A percentile compares a stretch with the other conserved stretches of the same genome.
phyloP scores from a whole-genome alignment of 2,888 invertebrate species.

The Dicycla oo region DNA sequence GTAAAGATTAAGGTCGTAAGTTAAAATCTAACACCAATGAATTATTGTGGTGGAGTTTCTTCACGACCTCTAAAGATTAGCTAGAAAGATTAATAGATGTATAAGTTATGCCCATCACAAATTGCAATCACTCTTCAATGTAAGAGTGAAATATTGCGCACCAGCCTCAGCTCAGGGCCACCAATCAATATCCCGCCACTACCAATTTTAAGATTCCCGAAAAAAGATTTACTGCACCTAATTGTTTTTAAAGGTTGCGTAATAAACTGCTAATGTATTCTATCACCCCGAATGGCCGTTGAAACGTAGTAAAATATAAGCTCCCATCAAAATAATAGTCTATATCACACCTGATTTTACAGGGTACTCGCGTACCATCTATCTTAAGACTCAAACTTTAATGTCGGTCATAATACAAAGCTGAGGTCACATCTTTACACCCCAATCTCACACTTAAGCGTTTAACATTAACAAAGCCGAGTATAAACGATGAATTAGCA shows the following conservation, averaged over 20 bases:
- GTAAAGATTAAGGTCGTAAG: slow-evolving; percentile 46
- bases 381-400: slow-evolving; percentile 62
- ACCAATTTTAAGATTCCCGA: slow-evolving; percentile 10
- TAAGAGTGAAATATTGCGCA: slow-evolving; percentile 15
- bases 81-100: slow-evolving; percentile 15
- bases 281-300: slow-evolving; percentile 25
- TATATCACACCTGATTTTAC: slow-evolving; percentile 60
- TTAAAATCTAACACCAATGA: slow-evolving; percentile 48
- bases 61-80: slow-evolving; percentile 7
- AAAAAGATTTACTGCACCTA: slow-evolving; percentile 16
- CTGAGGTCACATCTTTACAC: slow-evolving; percentile 64
- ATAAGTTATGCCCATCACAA: slow-evolving; percentile 21
- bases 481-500: slow-evolving; percentile 70
- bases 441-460: slow-evolving; percentile 63
- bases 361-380: slow-evolving; percentile 46
- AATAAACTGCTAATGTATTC: slow-evolving; percentile 48
- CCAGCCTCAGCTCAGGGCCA: not conserved
- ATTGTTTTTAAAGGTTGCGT: slow-evolving; percentile 10
- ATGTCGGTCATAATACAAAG: slow-evolving; percentile 59
- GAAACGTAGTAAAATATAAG: slow-evolving; percentile 39
- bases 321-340: slow-evolving; percentile 55
- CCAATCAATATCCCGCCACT: slow-evolving; percentile 23
- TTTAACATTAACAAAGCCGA: slow-evolving; percentile 67
- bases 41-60: slow-evolving; percentile 37
- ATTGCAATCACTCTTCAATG: slow-evolving; percentile 7